phyloP scores from a whole-genome alignment of 2,113 vertebrate species.

The Myrmophylax atrothorax region DNA sequence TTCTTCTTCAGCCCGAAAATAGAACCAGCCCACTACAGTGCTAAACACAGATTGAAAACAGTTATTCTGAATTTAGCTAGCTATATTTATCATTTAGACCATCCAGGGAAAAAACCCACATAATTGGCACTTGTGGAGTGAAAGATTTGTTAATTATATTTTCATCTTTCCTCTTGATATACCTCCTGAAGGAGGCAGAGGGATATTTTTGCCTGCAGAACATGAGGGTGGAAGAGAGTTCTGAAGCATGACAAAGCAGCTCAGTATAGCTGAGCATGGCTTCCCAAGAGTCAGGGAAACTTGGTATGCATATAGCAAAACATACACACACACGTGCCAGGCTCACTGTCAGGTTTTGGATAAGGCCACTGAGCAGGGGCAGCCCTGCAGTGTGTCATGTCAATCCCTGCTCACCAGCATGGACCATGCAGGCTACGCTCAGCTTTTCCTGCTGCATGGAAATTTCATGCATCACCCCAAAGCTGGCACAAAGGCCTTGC shows the following conservation, averaged over 20 bases:
- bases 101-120: neutral
- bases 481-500: accelerated
- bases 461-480: accelerated
- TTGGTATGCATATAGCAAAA: neutral
- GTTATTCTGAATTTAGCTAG: conserved; percentile 41
- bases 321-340: accelerated
- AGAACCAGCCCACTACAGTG: conserved; percentile 37
- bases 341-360: neutral
- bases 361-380: neutral
- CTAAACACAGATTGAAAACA: conserved; percentile 46
- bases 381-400: accelerated
- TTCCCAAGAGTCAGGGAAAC: neutral
- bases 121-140: neutral
- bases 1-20: neutral
- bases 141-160: conserved; percentile 19
- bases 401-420: accelerated
- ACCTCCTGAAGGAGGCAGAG: neutral
- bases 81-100: conserved; percentile 48
- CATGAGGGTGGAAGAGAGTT: neutral
- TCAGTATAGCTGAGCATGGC: neutral
- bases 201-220: conserved; percentile 32
- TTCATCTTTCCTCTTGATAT: neutral
- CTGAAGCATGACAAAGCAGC: neutral
- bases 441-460: neutral
- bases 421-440: accelerated